Percentiles rank a stretch among this genome's conserved stretches.
Evolutionary conservation across 2,113 vertebrate species (phyloP).

Genomic region (Phocoena sinus): DNA sequence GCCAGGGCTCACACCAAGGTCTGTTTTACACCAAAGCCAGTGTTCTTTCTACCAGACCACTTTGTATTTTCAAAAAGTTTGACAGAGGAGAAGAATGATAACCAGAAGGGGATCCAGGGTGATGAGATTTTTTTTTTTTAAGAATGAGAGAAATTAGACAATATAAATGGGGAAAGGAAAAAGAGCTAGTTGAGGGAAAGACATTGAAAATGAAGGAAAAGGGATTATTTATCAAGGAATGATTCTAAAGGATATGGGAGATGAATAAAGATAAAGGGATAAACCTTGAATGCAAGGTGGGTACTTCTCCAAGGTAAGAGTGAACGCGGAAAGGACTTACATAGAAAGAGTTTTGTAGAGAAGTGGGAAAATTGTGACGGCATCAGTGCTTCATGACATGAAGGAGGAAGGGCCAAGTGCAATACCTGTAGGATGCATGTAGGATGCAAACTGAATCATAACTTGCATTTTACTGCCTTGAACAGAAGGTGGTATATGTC

Average conservation of each 20-base stretch:
- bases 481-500: background rate
- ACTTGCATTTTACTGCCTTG: background rate
- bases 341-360: background rate
- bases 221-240: background rate
- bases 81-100: background rate
- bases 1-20: background rate
- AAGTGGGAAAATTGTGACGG: background rate
- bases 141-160: background rate
- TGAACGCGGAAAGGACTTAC: background rate
- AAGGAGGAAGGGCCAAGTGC: background rate
- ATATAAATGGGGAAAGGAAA: background rate
- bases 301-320: background rate
- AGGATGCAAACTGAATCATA: background rate
- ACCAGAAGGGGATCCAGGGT: background rate
- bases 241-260: background rate
- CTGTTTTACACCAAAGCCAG: background rate
- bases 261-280: background rate
- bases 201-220: background rate
- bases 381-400: background rate
- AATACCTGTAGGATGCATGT: background rate
- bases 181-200: background rate
- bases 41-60: background rate
- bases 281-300: background rate
- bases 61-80: background rate
- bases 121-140: background rate